phyloP scores from a whole-genome alignment of 2,113 vertebrate species.

The Channa maculata region DNA sequence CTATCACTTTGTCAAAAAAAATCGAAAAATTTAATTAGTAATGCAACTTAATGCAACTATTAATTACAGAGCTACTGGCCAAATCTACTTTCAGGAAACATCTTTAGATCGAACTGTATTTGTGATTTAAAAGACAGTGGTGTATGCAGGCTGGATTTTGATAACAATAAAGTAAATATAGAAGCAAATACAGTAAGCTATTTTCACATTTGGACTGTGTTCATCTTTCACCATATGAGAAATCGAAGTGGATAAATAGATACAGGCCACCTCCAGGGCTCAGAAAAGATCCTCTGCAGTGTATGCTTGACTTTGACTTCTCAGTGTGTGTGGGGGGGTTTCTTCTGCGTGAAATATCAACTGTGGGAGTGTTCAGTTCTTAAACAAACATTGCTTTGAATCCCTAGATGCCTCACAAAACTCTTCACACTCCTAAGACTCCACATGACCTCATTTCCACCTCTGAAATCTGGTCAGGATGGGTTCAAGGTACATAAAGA shows the following conservation, averaged over 20 bases:
- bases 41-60: constrained; percentile 23
- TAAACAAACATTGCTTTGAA: constrained; percentile 44
- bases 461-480: background rate
- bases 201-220: constrained; percentile 19
- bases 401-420: constrained; percentile 14
- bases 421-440: constrained; percentile 3
- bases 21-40: constrained; percentile 26
- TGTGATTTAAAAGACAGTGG: constrained; percentile 1
- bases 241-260: constrained; percentile 55
- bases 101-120: constrained; percentile 6
- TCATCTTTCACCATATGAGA: constrained; percentile 37
- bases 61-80: constrained; percentile 23
- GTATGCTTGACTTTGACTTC: constrained; percentile 41
- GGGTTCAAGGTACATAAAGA: constrained; percentile 18
- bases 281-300: constrained; percentile 49
- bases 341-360: constrained; percentile 49
- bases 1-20: constrained; percentile 13
- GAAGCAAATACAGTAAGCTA: background rate
- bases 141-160: constrained; percentile 22
- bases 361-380: constrained; percentile 56
- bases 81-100: constrained; percentile 20
- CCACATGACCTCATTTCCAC: background rate
- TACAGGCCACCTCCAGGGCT: constrained; percentile 50
- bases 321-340: constrained; percentile 47
- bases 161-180: constrained; percentile 23